A percentile compares a stretch with the other conserved stretches of the same genome.
Evolutionary conservation across 1,140 invertebrate genomes (phyloP).

Genomic region (Ips typographus): DNA sequence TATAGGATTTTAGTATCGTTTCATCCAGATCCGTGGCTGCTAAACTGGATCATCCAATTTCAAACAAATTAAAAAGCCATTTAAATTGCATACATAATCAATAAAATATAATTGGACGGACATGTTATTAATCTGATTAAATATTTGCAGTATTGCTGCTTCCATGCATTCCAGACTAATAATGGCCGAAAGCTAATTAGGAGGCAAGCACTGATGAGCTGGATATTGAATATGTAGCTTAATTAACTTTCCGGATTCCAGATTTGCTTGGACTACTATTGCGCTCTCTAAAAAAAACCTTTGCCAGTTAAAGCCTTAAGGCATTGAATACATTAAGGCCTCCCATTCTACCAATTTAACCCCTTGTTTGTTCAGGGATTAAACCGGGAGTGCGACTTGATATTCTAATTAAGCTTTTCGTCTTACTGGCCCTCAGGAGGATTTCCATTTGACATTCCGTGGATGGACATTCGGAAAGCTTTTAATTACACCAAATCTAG

Average conservation of each 20-base stretch:
- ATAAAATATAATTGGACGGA: neutral
- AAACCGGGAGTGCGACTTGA: slow-evolving; percentile 15
- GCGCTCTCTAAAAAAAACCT: neutral
- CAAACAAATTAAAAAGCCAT: neutral
- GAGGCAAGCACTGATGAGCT: neutral
- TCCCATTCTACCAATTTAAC: slow-evolving; percentile 11
- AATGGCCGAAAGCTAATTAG: neutral
- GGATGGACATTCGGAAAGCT: slow-evolving; percentile 14
- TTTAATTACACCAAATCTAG: slow-evolving; percentile 10
- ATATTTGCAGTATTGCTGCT: neutral
- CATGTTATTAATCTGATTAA: neutral
- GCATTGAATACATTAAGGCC: neutral
- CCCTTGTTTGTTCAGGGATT: slow-evolving; percentile 21
- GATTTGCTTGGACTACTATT: neutral
- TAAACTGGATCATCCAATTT: neutral
- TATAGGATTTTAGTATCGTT: neutral
- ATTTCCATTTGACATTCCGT: neutral
- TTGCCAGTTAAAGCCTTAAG: neutral
- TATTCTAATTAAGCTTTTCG: slow-evolving; percentile 25
- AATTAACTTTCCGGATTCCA: neutral
- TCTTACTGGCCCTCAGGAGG: slow-evolving; percentile 15
- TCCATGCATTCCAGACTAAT: neutral
- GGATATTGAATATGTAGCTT: neutral
- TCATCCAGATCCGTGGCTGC: neutral
- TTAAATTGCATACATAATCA: neutral